Base-by-base conservation (phyloP, 2,888 invertebrate species). In the Eremobia ochroleuca region DNA sequence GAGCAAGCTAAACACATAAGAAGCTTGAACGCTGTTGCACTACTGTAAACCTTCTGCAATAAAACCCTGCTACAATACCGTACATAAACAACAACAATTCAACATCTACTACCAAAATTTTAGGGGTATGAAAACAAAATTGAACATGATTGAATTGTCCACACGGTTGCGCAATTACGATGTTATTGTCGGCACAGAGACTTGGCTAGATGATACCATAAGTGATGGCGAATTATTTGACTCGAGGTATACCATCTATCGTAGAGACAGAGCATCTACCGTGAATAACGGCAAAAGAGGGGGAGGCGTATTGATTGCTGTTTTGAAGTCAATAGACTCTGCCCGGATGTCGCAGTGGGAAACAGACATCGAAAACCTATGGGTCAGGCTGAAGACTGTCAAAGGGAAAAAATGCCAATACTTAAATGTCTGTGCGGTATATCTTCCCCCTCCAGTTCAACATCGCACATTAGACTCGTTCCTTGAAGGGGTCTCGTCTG, bases 241-340 rank as follows among this genome's bases (percentile, higher is more conserved):
- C 37, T 37, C 37, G 8, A 37, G 37, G 37, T 37, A 37, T 2
- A 37, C 37, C n/a, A 4, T 65, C 2, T 66, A 46, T 5, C 13
- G 15, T 18, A 52, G 55, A 31, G 52, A 31, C 28, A 31, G 71
- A 59, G 28, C 9, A 0, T 69, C 68, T 21, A 66, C 65, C 3
- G 6, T 2, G 4, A 1, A 18, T 8, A n/a, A 34, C 2, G 18
- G 2, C 49, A 62, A 70, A 21, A 65, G 28, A 18, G 75, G 75
- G 4, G 76, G 76, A 37, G 76, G 76, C 1, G 70, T 76, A 11
- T 4, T 76, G 4, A 46, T 76, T 3, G 70, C 76, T 5, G 49
- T 76, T 9, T 40, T 25, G 1, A 76, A 66, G 59, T 4, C 59
- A 0, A 66, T 71, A 0, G 65, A 65, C 25, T 76, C 76, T 18